Evolutionary conservation across 1,140 invertebrate genomes (phyloP).

Genomic region (Apocrypta bakeri): DNA sequence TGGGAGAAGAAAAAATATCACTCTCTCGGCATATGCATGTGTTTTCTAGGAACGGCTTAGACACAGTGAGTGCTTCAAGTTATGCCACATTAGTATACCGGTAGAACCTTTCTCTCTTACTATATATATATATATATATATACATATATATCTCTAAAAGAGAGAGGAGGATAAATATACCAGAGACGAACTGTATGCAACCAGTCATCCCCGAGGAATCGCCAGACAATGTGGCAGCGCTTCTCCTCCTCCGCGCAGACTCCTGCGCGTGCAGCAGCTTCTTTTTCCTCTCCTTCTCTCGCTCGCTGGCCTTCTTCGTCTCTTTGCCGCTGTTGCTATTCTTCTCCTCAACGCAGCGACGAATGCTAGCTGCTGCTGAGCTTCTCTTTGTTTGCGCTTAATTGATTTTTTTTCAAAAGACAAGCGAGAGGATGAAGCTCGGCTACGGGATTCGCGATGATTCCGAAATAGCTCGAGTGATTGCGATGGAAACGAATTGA

Average conservation of each 20-base stretch:
- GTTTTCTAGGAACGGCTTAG: constrained; percentile 65
- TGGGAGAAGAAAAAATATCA: neutral
- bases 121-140: no score
- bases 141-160: neutral
- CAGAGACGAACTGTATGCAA: constrained; percentile 64
- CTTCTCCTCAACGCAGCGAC: constrained; percentile 48
- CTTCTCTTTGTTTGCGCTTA: constrained; percentile 42
- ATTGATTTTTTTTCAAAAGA: constrained; percentile 41
- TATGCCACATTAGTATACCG: constrained; percentile 67
- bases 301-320: constrained; percentile 58
- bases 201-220: constrained; percentile 71
- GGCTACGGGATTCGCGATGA: neutral
- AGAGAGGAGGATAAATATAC: constrained; percentile 50
- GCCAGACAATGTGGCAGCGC: constrained; percentile 69
- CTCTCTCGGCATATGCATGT: constrained; percentile 50
- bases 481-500: no score
- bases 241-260: constrained; percentile 15
- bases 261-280: neutral
- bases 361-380: constrained; percentile 32
- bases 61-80: constrained; percentile 66
- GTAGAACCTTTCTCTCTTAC: constrained; percentile 39
- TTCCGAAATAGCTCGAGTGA: neutral
- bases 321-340: constrained; percentile 52
- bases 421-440: neutral
- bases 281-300: constrained; percentile 32